Base-by-base conservation (phyloP, 1,140 invertebrate genomes). In the Alviniconcha marisindica region DNA sequence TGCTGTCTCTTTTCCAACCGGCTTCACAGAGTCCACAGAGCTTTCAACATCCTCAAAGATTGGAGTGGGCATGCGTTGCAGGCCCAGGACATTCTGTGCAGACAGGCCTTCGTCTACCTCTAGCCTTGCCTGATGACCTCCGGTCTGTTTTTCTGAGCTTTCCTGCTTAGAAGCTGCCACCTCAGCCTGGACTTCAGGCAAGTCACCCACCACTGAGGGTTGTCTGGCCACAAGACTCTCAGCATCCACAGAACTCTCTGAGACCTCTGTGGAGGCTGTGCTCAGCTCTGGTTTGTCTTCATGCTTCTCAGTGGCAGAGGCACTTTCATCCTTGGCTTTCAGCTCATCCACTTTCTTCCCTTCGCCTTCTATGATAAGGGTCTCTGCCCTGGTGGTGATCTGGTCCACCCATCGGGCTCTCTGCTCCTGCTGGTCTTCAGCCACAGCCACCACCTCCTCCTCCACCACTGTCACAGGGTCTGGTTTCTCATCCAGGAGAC, bases 381-480 rank as follows among this genome's bases (percentile, higher is more conserved):
- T 69, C 10, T 80, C 56, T 7, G 73, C 33, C 42, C 56, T 80
- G 38, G 36, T 66, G n/a, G 78, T 80, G 56, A 80, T 66, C 78
- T 80, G 56, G 40, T 63, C 40, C n/a, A 80, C 78, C 78, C 78
- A 80, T 2, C 60, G 28, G 10, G 77, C 5, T 42, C 54, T 60
- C 48, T 63, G 77, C 56, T 60, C 51, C 77, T 60, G 51, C 51
- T 78, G 33, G 44, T 76, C 44, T 40, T 42, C 78, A 1, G 31
- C 74, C 77, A 54, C 28, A 7, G 4, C 42, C 7, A 44, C 60
- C 28, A 33, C 73, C 40, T 44, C 12, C 60, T 80, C 77, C 60
- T 66, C 78, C 56, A 66, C 78, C 36, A 44, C 56, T 14, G 78
- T 66, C 18, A 0, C 15, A 28, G 54, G 78, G 33, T 66, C 60